Evolutionary conservation across 2,113 vertebrate genomes (phyloP), one percentile per base, ranked within the genome.

Genomic region (Tylochromis polylepis): DNA sequence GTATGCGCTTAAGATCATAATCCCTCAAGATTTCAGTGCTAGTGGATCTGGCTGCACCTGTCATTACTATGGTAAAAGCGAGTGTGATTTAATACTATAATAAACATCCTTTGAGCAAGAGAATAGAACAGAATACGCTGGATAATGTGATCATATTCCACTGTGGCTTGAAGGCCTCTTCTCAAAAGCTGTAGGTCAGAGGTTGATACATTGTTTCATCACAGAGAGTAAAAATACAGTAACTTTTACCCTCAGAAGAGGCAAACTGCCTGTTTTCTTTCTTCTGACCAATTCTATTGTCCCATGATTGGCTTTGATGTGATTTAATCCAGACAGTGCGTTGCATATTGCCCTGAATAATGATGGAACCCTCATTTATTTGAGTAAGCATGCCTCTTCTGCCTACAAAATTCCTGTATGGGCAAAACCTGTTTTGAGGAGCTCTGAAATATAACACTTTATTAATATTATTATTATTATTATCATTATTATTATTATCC

Each of bases 341-440:
- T 53, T 62, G 15, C 20, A 58, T 31, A 60, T 86, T 65, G 10
- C 11, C 51, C 60, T 24, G 12, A 51, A 60, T 77, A 86, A 81
- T 77, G 55, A 51, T 34, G 24, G 29, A 31, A n/a, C 16, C 20
- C 29, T 85, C 58, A 65, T 91, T 89, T 57, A 60, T 91, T 75
- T 46, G 7, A 46, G 57, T 87, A 41, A 79, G 22, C n/a, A 2
- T 57, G 78, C 65, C 75, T 77, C 15, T 3, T 3, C 53, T 82
- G 67, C 72, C 83, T 65, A 12, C 16, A 22, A 11, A 15, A 56
- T 11, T 75, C n/a, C 53, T 20, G 8, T 8, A 15, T n/a, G 34
- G 15, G 34, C 82, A 77, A 90, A n/a, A 51, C 27, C 62, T 79
- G 9, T 22, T 80, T 59, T 10, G 11, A 7, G 77, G 36, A 5